Conservation (phyloP, 2,888 invertebrate species). For the Monopis laevigella region DNA sequence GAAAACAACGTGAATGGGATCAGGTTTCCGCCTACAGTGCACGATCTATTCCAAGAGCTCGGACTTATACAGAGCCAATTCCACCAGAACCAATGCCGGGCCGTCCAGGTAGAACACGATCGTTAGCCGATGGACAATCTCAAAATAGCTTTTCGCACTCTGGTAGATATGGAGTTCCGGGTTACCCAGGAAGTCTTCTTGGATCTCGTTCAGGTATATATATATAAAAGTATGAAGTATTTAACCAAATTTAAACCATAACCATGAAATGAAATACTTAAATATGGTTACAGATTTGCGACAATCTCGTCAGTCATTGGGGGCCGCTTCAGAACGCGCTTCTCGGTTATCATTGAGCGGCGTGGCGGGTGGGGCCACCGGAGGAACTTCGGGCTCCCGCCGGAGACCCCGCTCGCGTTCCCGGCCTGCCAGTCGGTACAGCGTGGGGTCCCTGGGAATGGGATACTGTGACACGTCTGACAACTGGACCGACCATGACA, state of each 20-base stretch:
- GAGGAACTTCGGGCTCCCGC: conserved; percentile 69
- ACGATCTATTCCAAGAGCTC: conserved; percentile 87
- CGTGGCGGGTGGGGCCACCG: conserved; percentile 70
- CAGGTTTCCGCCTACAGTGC: conserved; percentile 89
- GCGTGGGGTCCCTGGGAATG: conserved; percentile 83
- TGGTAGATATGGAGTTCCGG: conserved; percentile 78
- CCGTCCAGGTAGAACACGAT: conserved; percentile 79
- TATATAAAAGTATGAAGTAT: background rate
- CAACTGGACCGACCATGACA: conserved; percentile 95
- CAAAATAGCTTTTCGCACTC: conserved; percentile 90
- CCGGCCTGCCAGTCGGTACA: conserved; percentile 81
- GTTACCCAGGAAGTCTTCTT: conserved; percentile 75
- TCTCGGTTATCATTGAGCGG: conserved; percentile 78
- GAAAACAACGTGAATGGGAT: conserved; percentile 80
- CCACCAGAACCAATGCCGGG: conserved; percentile 79
- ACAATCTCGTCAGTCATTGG: conserved; percentile 86
- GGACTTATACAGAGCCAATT: conserved; percentile 77
- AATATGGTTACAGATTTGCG: conserved; percentile 78
- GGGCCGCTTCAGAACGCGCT: conserved; percentile 83
- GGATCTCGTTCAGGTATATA: conserved; percentile 54
- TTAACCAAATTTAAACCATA: background rate
- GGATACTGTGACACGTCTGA: conserved; percentile 91
- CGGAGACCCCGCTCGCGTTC: conserved; percentile 83
- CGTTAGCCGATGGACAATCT: conserved; percentile 88
- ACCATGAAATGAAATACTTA: background rate